Evolutionary conservation across 2,888 invertebrate genomes (phyloP), one percentile per base, ranked within the genome.

Genomic region (Cacoxenus indagator): DNA sequence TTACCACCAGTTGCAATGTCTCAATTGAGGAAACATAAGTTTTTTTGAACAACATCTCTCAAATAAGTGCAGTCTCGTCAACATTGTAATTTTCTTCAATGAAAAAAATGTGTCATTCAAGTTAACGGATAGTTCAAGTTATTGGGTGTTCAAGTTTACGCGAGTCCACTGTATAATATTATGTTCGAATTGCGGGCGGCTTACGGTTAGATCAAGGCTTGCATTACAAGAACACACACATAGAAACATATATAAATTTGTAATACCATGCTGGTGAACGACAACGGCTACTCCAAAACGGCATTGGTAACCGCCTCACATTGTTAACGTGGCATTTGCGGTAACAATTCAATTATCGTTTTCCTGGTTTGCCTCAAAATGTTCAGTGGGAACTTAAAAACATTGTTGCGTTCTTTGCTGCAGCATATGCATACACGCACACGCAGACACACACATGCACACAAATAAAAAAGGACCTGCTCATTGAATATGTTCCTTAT

Each of bases 291-390:
- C 37, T n/a, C n/a, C n/a, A n/a, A n/a, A 37, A 37, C 37, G 14
- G 14, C 14, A 14, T 37, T 2, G 37, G 37, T 5, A 37, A 37
- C 14, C n/a, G n/a, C n/a, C n/a, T n/a, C n/a, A n/a, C 8, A 37
- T 37, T 8, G 37, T 37, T 8, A 14, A 14, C 37, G 27, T 19
- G 55, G 27, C 14, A 14, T 24, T 61, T 68, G 64, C 61, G 66
- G 51, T 61, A 67, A 48, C 17, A 72, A 75, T 69, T 70, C 70
- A 75, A 73, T 72, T 75, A 73, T 67, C 68, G 43, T 61, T 61
- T 61, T 61, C 17, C 37, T 37, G 61, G 61, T 61, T 43, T 61
- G 61, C 19, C 65, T 64, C 57, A 70, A 71, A 73, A 71, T 73
- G 70, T 71, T 68, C 57, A 71, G 51, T 65, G 64, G 54, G 73